Evolutionary conservation across 2,113 vertebrate species (phyloP), one percentile per base, ranked within the genome.

Genomic region (Caranx ignobilis): DNA sequence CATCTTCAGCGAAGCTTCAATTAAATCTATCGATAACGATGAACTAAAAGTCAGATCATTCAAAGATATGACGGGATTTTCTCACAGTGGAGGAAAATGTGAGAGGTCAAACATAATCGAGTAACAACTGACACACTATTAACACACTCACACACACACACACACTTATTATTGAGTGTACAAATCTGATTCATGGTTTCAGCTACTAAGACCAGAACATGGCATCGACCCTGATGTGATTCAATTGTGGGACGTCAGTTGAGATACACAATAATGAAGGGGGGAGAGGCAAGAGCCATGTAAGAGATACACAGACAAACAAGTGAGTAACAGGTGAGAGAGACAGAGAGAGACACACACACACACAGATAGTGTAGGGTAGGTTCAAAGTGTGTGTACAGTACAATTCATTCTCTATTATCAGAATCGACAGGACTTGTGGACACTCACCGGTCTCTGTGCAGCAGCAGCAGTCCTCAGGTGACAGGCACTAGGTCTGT

Each of bases 361-460:
- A 57, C 32, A 48, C 19, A 57, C 0, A 34, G 9, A 52, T 59
- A 21, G 19, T 59, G 3, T 59, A 34, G 31, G 3, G 21, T 6
- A 41, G 41, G 18, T 11, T 59, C 18, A 62, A 16, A 0, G 71
- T 60, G 19, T 39, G 37, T 60, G 66, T 34, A 21, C 15, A 13
- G 48, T 39, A 56, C 15, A 41, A 19, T 26, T 48, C 0, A 50
- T 3, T n/a, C 11, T 39, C 1, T 26, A 16, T 63, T 31, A 19
- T 12, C 9, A 52, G 39, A 26, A 26, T 26, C 21, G 9, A 61
- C 4, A 41, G 18, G 12, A 43, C 31, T 6, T 39, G 35, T 81
- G 37, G 69, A 18, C 69, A 91, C 91, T 91, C 84, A 93, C 91
- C 87, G 4, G 64, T 39, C 3, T 34, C 13, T 26, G 57, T 9